Percentiles rank a stretch among this genome's conserved stretches.
Evolutionary conservation across 2,888 invertebrate species (phyloP).

Genomic region (Monochamus alternatus): DNA sequence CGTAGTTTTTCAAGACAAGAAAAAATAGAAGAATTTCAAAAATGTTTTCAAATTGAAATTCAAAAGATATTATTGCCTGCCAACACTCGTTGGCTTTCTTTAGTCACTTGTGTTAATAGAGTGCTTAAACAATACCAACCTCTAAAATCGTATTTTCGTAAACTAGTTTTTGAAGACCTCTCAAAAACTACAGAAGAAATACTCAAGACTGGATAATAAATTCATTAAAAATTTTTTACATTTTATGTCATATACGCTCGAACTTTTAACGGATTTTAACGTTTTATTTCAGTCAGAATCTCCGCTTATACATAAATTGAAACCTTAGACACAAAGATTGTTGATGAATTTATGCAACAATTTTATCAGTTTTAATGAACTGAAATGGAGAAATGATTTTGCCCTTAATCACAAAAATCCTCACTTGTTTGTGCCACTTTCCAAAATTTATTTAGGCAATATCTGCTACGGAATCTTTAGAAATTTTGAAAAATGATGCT

Average conservation of each 20-base stretch:
- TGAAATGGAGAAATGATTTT: slow-evolving; percentile 22
- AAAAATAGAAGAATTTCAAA: slow-evolving; percentile 2
- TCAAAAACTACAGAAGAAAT: slow-evolving; percentile 25
- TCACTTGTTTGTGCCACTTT: slow-evolving; percentile 5
- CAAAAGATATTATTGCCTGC: neutral
- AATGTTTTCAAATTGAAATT: slow-evolving; percentile 1
- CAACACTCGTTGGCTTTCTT: neutral
- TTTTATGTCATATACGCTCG: slow-evolving; percentile 14
- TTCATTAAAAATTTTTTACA: slow-evolving; percentile 10
- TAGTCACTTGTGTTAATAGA: neutral
- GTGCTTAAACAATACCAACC: neutral
- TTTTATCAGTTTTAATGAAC: slow-evolving; percentile 9
- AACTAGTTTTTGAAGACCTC: neutral
- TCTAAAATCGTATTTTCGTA: neutral
- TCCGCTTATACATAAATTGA: slow-evolving; percentile 33
- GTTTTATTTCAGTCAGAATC: slow-evolving; percentile 18
- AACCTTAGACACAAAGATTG: slow-evolving; percentile 28
- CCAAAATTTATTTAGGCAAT: slow-evolving; percentile 29
- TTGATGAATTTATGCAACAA: slow-evolving; percentile 31
- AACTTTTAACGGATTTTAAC: slow-evolving; percentile 14
- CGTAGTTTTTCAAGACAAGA: neutral
- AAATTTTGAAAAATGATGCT: neutral
- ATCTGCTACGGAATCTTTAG: neutral
- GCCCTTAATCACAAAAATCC: slow-evolving; percentile 24
- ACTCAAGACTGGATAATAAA: neutral